Conservation (phyloP, 2,797 vertebrate species). For the Spondyliosoma cantharus region DNA sequence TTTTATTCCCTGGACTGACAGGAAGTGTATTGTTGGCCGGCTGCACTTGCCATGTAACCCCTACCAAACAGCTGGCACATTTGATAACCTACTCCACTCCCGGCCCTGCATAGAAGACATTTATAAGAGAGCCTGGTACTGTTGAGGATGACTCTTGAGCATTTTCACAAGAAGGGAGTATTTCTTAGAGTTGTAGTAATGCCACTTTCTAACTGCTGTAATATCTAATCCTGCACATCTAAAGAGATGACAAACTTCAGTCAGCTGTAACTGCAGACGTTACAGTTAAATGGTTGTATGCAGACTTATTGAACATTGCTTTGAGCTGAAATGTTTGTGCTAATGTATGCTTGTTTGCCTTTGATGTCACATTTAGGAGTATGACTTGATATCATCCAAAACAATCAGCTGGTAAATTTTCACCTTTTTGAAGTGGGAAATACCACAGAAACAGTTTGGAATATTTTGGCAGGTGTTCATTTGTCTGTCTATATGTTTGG, state of each 20-base stretch:
- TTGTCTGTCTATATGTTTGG: too few species aligned
- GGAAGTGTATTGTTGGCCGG: conserved; percentile 18
- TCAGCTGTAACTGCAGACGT: conserved; percentile 5
- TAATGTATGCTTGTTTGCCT: neutral
- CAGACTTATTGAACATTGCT: neutral
- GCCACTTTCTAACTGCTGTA: conserved; percentile 14
- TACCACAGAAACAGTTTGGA: too few species aligned
- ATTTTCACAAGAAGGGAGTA: conserved; percentile 20
- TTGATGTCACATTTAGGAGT: neutral
- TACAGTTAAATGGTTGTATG: neutral
- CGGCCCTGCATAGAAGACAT: conserved; percentile 4
- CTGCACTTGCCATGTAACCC: conserved; percentile 1
- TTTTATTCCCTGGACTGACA: conserved; percentile 24
- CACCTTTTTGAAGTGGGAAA: too few species aligned
- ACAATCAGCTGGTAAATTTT: too few species aligned
- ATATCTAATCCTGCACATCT: conserved; percentile 14
- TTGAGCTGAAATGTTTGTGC: conserved; percentile 1
- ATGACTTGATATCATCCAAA: neutral
- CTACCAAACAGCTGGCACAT: conserved; percentile 33
- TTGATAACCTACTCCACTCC: conserved; percentile 11
- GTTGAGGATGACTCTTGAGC: conserved; percentile 20
- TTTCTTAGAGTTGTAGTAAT: conserved; percentile 28
- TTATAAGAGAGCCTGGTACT: conserved; percentile 15
- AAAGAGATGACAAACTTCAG: conserved; percentile 14
- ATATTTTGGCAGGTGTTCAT: too few species aligned